These are phyloP conservation scores for Eptesicus fuscus DNA, from an alignment of 2,113 vertebrate genomes.

Conservation along the genomic window DNA sequence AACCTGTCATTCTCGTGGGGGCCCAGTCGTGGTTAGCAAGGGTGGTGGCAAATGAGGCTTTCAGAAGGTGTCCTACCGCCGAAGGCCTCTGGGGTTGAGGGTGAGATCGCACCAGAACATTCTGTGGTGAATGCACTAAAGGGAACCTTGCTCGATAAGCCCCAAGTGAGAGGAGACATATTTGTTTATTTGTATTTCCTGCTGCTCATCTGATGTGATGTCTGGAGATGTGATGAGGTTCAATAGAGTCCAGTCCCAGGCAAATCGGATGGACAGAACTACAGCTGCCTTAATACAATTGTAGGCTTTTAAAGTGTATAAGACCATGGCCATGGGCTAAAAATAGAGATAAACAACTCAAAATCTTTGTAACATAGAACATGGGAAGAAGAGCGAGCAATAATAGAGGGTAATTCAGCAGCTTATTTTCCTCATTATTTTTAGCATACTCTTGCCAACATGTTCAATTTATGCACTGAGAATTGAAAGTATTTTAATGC, in stretches of 20 bases:
- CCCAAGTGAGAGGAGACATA: neutral
- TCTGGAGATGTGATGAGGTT: neutral
- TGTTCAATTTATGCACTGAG: neutral
- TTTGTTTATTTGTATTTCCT: neutral
- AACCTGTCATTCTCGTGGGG: neutral
- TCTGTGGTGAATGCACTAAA: neutral
- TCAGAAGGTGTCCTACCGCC: neutral
- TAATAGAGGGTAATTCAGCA: neutral
- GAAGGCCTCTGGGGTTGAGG: neutral
- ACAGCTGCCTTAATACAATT: neutral
- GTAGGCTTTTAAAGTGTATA: neutral
- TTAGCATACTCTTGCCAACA: neutral
- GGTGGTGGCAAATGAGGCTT: neutral
- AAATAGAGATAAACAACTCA: neutral
- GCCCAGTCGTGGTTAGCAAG: neutral
- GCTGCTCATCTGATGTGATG: neutral
- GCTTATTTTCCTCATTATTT: neutral
- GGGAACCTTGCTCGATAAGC: too few species aligned
- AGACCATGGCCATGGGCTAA: neutral
- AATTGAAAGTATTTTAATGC: conserved; percentile 13
- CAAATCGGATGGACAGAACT: neutral
- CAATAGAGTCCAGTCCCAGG: neutral
- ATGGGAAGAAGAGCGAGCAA: neutral
- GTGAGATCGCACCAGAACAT: neutral
- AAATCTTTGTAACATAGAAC: neutral